Evolutionary conservation across 2,113 vertebrate species (phyloP), one percentile per base, ranked within the genome.

Genomic region (Carassius auratus): DNA sequence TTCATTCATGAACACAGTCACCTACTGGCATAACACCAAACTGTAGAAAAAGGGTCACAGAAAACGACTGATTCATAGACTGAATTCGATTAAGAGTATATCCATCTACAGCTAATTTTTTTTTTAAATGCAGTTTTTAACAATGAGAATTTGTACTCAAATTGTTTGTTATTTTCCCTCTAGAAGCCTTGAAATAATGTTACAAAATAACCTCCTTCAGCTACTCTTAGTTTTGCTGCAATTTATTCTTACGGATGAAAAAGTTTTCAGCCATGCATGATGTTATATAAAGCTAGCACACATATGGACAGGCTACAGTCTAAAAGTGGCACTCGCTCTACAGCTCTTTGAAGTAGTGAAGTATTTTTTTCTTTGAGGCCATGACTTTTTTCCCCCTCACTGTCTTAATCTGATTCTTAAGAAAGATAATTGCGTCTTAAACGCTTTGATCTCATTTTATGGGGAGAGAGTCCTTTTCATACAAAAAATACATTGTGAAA

Each of bases 371-470:
- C 81, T 87, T 73, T 84, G 64, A 78, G 86, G 86, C 81, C 48
- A 83, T 48, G 74, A 66, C 81, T 86, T 64, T 64, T 64, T 77
- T 76, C 62, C 64, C 38, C 64, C 38, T 14, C 1, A 30, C 23
- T 76, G 73, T 73, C 66, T 81, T 74, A 81, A 86, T 86, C 85
- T 17, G 85, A 86, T 82, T 84, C 26, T 84, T 87, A 87, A 75
- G 81, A 38, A 83, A 74, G 86, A 84, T 87, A 79, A 87, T 87
- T 84, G 55, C 55, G 38, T 78, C 21, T 74, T 79, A 74, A 87
- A 84, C 1, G 42, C 86, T 87, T 87, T 87, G 86, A 87, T 87
- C 86, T 80, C 64, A 62, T 87, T 82, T 87, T 66, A 79, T 52
- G 80, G 71, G 68, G 61, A 66, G 23, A 8, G 59, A 50, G 50